phyloP scores from a whole-genome alignment of 2,888 invertebrate species.

The Melanostoma scalare region DNA sequence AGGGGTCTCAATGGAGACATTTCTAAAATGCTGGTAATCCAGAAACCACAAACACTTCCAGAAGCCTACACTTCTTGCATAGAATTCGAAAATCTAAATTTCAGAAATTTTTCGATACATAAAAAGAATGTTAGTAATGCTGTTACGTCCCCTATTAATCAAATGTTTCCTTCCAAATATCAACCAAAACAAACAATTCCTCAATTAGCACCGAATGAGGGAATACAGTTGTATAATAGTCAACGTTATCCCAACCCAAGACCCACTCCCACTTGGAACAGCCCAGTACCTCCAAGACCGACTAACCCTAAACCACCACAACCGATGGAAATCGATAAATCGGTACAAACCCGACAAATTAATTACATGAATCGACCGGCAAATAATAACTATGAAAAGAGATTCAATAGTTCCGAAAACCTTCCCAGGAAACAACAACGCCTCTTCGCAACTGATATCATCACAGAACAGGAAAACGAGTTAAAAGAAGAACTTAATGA shows the following conservation, averaged over 20 bases:
- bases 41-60: constrained; percentile 46
- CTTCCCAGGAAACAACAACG: constrained; percentile 30
- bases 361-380: constrained; percentile 42
- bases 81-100: constrained; percentile 38
- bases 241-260: constrained; percentile 8
- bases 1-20: constrained; percentile 47
- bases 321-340: constrained; percentile 36
- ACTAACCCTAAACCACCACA: constrained; percentile 33
- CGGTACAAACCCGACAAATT: constrained; percentile 24
- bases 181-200: neutral
- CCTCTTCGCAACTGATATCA: constrained; percentile 17
- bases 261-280: neutral
- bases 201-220: constrained; percentile 2
- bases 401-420: neutral
- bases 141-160: constrained; percentile 27
- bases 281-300: constrained; percentile 4
- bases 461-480: neutral
- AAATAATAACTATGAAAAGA: constrained; percentile 1
- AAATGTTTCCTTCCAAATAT: constrained; percentile 17
- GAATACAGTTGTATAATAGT: constrained; percentile 27
- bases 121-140: constrained; percentile 7
- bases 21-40: constrained; percentile 45
- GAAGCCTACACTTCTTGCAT: constrained; percentile 54
- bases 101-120: constrained; percentile 28
- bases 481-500: neutral